Evolutionary conservation across 2,797 vertebrate species (phyloP).

Genomic region (Apogon hyalosoma): DNA sequence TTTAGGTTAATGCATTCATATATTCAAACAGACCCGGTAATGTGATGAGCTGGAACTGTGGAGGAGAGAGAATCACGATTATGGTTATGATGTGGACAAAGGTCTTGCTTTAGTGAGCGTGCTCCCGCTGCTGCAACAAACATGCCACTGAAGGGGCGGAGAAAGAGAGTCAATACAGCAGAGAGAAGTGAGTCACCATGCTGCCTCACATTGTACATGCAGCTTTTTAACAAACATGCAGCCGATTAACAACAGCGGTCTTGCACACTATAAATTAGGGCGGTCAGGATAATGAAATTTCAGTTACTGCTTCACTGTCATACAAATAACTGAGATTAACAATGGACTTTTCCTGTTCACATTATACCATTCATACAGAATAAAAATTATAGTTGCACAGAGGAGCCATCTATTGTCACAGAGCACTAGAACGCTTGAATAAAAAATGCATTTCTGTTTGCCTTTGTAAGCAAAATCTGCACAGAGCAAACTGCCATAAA

Average conservation of each 20-base stretch:
- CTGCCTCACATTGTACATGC: constrained; percentile 46
- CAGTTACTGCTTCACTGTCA: too few relatives aligned
- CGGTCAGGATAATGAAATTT: too few relatives aligned
- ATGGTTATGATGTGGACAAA: constrained; percentile 70
- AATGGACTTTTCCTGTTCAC: too few relatives aligned
- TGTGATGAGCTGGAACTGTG: constrained; percentile 58
- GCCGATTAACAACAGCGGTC: constrained; percentile 35
- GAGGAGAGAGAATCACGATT: constrained; percentile 41
- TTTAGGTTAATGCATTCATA: constrained; percentile 58
- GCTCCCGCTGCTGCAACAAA: constrained; percentile 64
- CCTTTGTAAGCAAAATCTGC: too few relatives aligned
- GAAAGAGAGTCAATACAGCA: constrained; percentile 58
- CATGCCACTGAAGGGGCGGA: constrained; percentile 21
- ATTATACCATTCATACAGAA: too few relatives aligned
- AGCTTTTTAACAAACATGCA: constrained; percentile 25
- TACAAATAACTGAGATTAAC: too few relatives aligned
- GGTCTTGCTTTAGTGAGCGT: constrained; percentile 59
- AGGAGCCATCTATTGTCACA: too few relatives aligned
- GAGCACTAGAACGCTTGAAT: too few relatives aligned
- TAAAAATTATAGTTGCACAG: too few relatives aligned
- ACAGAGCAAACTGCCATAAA: too few relatives aligned
- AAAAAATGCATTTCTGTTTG: too few relatives aligned
- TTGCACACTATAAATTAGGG: constrained; percentile 23
- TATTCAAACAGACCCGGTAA: constrained; percentile 47
- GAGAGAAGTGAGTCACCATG: constrained; percentile 75